Conservation (phyloP, 2,888 invertebrate species). For the Calameuta pallipes region DNA sequence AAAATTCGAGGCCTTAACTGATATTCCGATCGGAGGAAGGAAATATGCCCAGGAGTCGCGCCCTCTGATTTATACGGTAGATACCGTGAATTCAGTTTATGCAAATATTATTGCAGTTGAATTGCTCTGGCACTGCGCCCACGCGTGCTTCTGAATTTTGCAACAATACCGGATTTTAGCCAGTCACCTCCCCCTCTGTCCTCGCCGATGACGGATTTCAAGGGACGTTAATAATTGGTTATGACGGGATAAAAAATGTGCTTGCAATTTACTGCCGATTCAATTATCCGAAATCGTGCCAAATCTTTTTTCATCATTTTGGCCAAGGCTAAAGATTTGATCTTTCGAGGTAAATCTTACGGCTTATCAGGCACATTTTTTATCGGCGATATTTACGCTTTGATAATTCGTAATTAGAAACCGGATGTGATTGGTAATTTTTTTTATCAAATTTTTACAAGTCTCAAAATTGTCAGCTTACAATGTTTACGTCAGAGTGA, state of each 20-base stretch:
- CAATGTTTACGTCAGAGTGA: neutral
- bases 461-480: neutral
- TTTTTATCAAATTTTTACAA: neutral
- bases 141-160: slow-evolving; percentile 48
- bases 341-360: neutral
- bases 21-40: neutral
- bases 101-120: slow-evolving; percentile 60
- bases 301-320: neutral
- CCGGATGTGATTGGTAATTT: neutral
- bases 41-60: neutral
- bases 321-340: neutral
- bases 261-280: neutral
- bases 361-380: neutral
- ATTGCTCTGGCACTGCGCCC: slow-evolving; percentile 58
- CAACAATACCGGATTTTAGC: slow-evolving; percentile 26
- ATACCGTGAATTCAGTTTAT: slow-evolving; percentile 53
- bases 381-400: neutral
- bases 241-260: neutral
- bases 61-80: slow-evolving; percentile 14
- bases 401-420: neutral
- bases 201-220: neutral
- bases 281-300: neutral
- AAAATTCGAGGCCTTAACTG: neutral
- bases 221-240: neutral
- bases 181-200: neutral